These are phyloP conservation scores for Athripsodes cinereus DNA, from an alignment of 2,888 invertebrate species.

Conservation along the genomic window DNA sequence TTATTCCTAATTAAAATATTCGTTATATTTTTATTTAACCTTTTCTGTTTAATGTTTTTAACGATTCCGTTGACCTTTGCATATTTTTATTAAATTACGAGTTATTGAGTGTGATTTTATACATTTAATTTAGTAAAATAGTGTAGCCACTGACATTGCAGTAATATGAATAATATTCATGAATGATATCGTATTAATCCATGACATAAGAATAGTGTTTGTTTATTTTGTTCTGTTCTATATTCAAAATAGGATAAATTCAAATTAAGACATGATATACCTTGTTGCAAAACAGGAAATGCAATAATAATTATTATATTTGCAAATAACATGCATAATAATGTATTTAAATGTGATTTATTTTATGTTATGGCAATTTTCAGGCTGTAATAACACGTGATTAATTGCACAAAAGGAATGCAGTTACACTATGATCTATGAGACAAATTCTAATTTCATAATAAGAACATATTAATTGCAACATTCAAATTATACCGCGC, in stretches of 20 bases:
- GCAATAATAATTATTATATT: neutral
- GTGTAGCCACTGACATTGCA: too few relatives aligned
- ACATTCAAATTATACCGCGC: too few relatives aligned
- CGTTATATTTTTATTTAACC: neutral
- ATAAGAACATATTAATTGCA: neutral
- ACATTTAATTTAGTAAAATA: too few relatives aligned
- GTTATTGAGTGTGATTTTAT: too few relatives aligned
- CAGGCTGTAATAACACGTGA: neutral
- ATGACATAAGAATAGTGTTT: too few relatives aligned
- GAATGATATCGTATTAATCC: too few relatives aligned
- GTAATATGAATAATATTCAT: too few relatives aligned
- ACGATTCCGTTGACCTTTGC: neutral
- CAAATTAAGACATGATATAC: too few relatives aligned
- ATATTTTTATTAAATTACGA: too few relatives aligned
- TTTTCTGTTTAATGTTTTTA: neutral
- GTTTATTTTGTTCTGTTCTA: too few relatives aligned
- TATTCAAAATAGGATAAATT: too few relatives aligned
- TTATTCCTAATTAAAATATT: too few relatives aligned
- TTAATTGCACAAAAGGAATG: neutral
- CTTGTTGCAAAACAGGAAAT: neutral
- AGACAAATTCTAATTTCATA: neutral
- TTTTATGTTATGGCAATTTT: neutral
- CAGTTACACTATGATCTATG: conserved; percentile 1
- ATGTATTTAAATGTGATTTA: neutral
- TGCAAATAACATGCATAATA: neutral